Percentiles rank a stretch among this genome's conserved stretches.
Evolutionary conservation across 2,113 vertebrate genomes (phyloP).

Genomic region (Mugil cephalus): DNA sequence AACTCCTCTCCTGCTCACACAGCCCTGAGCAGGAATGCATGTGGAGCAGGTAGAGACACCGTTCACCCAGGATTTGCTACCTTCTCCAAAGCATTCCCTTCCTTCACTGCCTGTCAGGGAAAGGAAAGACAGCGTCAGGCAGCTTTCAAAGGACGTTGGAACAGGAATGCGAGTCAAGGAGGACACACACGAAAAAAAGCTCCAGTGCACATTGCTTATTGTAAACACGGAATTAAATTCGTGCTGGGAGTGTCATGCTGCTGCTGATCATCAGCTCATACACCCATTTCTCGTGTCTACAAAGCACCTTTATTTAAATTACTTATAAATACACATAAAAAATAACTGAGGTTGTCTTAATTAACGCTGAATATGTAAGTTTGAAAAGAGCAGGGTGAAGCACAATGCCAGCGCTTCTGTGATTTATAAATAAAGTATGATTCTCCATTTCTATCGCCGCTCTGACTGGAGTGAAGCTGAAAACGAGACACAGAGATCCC

Average conservation of each 20-base stretch:
- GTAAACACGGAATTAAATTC: constrained; percentile 19
- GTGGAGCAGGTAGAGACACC: constrained; percentile 68
- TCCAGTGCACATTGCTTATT: constrained; percentile 9
- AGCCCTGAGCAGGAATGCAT: constrained; percentile 70
- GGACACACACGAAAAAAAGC: background rate
- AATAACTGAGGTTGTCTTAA: background rate
- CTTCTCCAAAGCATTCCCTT: constrained; percentile 27
- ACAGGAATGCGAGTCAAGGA: constrained; percentile 24
- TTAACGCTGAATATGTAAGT: constrained; percentile 1
- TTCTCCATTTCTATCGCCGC: constrained; percentile 29
- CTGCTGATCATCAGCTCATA: constrained; percentile 13
- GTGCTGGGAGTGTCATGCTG: constrained; percentile 9
- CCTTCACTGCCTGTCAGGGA: constrained; percentile 2
- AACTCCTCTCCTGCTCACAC: constrained; percentile 69
- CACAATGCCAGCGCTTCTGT: background rate
- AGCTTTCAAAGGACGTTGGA: background rate
- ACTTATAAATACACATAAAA: background rate
- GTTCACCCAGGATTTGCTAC: constrained; percentile 22
- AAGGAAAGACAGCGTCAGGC: background rate
- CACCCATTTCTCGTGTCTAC: background rate
- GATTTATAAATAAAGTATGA: constrained; percentile 15
- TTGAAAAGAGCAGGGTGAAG: background rate
- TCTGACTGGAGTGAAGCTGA: constrained; percentile 25
- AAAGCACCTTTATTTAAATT: too few species aligned
- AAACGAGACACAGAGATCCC: constrained; percentile 36